These are phyloP conservation scores for Elachura formosa DNA, from an alignment of 2,113 vertebrate genomes.

Conservation along the genomic window DNA sequence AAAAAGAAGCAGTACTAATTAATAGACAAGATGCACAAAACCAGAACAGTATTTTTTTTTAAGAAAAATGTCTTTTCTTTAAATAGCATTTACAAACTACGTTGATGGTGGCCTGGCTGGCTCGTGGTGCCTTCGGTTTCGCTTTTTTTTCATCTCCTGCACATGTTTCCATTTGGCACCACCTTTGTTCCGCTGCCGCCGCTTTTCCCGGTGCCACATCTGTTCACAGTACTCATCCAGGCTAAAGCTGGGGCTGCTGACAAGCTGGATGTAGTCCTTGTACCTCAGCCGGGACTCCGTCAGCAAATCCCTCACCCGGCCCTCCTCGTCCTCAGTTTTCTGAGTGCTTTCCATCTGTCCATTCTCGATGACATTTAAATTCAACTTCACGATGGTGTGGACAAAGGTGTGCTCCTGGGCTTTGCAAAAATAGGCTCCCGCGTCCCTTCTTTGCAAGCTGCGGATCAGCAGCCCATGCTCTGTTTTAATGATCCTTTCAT, in stretches of 20 bases:
- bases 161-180: conserved; percentile 93
- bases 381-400: conserved; percentile 83
- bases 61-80: conserved; percentile 47
- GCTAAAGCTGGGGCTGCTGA: conserved; percentile 84
- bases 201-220: conserved; percentile 89
- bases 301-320: conserved; percentile 73
- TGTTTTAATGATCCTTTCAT: conserved; percentile 87
- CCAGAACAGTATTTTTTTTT: conserved; percentile 34
- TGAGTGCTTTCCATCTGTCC: conserved; percentile 83
- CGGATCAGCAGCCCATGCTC: conserved; percentile 90
- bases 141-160: conserved; percentile 92
- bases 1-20: conserved; percentile 49
- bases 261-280: conserved; percentile 90
- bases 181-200: conserved; percentile 74
- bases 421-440: conserved; percentile 85
- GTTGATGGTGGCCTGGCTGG: conserved; percentile 44
- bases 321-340: conserved; percentile 71
- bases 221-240: conserved; percentile 95
- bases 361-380: conserved; percentile 82
- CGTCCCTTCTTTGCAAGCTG: conserved; percentile 82
- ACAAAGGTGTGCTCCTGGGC: conserved; percentile 91
- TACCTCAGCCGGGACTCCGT: conserved; percentile 83
- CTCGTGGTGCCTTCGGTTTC: conserved; percentile 89
- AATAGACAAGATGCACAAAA: conserved; percentile 49
- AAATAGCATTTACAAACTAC: conserved; percentile 62